A percentile compares a stretch with the other conserved stretches of the same genome.
Conservation (phyloP, 2,113 vertebrate genomes). For the Pseudolaguvia tuberculata region DNA sequence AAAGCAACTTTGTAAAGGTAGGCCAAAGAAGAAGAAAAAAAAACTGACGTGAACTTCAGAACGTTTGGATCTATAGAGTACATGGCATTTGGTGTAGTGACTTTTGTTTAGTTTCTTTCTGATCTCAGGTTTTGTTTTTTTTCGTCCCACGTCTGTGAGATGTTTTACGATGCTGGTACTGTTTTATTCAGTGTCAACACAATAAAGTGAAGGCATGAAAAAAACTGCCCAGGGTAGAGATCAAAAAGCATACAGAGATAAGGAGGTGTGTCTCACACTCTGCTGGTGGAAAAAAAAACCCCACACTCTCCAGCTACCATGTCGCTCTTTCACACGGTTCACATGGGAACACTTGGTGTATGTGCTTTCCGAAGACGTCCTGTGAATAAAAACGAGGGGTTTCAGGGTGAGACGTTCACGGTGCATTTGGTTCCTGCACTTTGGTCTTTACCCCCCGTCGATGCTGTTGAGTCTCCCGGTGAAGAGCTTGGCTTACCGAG, state of each 20-base stretch:
- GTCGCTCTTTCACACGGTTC: slow-evolving; percentile 14
- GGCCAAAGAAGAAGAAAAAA: background rate
- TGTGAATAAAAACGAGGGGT: slow-evolving; percentile 44
- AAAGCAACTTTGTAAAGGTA: slow-evolving; percentile 11
- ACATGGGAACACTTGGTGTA: slow-evolving; percentile 37
- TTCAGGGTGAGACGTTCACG: slow-evolving; percentile 23
- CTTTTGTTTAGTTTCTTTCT: background rate
- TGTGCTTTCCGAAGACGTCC: slow-evolving; percentile 31
- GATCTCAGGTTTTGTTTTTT: no score
- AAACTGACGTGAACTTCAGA: background rate
- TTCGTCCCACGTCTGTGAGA: background rate
- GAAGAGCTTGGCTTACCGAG: slow-evolving; percentile 1
- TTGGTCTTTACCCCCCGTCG: slow-evolving; percentile 12
- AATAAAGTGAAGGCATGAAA: slow-evolving; percentile 23
- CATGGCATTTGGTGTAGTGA: background rate
- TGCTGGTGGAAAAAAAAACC: slow-evolving; percentile 25
- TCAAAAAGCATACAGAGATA: slow-evolving; percentile 24
- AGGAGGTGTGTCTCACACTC: slow-evolving; percentile 17
- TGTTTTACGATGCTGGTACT: background rate
- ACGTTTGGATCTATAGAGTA: background rate
- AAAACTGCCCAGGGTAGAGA: background rate
- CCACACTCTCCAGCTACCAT: slow-evolving; percentile 21
- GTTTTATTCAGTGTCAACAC: slow-evolving; percentile 14
- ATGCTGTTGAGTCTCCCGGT: slow-evolving; percentile 10
- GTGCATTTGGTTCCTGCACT: slow-evolving; percentile 25